A percentile compares a stretch with the other conserved stretches of the same genome.
Conservation (phyloP, 2,888 invertebrate species). For the Lepidochitona cinerea region DNA sequence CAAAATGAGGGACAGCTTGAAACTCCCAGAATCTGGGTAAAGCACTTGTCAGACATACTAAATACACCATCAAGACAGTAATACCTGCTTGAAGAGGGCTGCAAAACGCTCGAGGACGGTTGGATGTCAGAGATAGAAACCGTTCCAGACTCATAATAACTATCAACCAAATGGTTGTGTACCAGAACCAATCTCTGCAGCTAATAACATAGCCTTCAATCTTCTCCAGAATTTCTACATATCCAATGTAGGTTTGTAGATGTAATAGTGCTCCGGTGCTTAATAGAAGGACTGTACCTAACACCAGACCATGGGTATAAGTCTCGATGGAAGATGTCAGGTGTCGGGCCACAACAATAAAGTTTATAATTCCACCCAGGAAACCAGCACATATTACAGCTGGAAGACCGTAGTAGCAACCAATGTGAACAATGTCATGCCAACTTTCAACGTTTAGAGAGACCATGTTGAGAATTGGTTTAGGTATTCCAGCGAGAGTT, state of each 20-base stretch:
- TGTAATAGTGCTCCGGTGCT: constrained; percentile 45
- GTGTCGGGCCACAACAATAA: constrained; percentile 58
- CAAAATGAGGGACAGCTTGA: constrained; percentile 39
- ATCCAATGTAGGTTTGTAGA: constrained; percentile 59
- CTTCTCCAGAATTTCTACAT: constrained; percentile 45
- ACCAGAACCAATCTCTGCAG: constrained; percentile 64
- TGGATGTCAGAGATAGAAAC: constrained; percentile 53
- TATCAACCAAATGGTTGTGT: constrained; percentile 63
- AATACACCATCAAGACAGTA: constrained; percentile 57
- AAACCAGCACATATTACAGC: constrained; percentile 55
- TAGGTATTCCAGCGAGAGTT: too few species aligned
- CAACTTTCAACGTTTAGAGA: not conserved
- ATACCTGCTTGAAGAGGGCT: constrained; percentile 57
- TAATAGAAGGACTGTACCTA: constrained; percentile 50
- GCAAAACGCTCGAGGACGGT: constrained; percentile 51
- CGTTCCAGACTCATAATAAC: constrained; percentile 63
- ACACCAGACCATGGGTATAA: constrained; percentile 59
- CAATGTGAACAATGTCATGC: constrained; percentile 35
- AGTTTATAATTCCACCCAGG: constrained; percentile 55
- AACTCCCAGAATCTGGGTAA: constrained; percentile 67
- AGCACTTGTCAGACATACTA: constrained; percentile 61
- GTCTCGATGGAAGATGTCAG: constrained; percentile 58
- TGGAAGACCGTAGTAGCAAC: constrained; percentile 59
- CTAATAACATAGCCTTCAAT: constrained; percentile 57
- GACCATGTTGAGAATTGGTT: not conserved